Base-by-base conservation (phyloP, 2,888 invertebrate genomes). In the Petrophora chlorosata region DNA sequence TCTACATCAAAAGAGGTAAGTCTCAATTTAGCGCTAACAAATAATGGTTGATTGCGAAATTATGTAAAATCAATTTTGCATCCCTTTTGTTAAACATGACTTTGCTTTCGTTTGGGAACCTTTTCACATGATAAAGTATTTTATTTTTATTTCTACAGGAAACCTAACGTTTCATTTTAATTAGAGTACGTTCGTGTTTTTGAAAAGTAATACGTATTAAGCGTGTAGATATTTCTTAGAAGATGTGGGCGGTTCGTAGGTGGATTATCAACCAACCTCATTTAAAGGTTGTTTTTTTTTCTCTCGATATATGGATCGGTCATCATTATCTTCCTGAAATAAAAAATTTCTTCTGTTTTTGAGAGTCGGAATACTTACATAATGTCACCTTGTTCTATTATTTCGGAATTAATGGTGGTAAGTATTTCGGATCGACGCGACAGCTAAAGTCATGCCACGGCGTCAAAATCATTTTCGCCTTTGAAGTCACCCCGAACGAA, bases 401-500 rank as follows among this genome's bases (percentile, higher is more conserved):
- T n/a, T n/a, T n/a, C n/a, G n/a, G n/a, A n/a, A n/a, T n/a, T n/a
- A n/a, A n/a, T n/a, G n/a, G n/a, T n/a, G n/a, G n/a, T n/a, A 19
- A 19, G 4, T 5, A 19, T 19, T 19, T 5, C 2, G 4, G 5
- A 2, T 4, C 19, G 1, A 19, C 4, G 4, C 2, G 19, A 19
- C 2, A 22, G 22, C n/a, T n/a, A n/a, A 22, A 5, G 7, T 22
- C 22, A 22, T 22, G 22, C 7, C 2, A 9, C 2, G 9, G 25
- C 25, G 25, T 10, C 4, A 10, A 25, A 25, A 22, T 22, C 8
- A 2, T 22, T 22, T 22, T 7, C 33, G 28, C 17, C 26, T 41
- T 49, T 44, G 43, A 38, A 32, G 40, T 35, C 38, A 28, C 41
- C 49, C 44, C 22, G 28, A n/a, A n/a, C 25, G 4, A 55, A 44